Evolutionary conservation across 2,888 invertebrate genomes (phyloP).

Genomic region (Lapara coniferarum): DNA sequence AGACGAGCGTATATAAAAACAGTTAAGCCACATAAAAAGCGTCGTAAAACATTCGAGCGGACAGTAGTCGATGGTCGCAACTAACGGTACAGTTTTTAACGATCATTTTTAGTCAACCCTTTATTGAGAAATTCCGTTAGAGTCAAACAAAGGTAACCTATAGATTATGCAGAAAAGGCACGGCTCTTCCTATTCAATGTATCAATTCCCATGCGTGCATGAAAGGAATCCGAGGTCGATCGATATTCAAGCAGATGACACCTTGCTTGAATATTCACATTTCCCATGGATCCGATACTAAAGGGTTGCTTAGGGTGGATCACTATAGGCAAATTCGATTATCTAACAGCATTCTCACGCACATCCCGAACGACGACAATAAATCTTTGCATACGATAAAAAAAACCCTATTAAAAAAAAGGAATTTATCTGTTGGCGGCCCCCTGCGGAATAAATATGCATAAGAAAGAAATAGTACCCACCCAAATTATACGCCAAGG

Average conservation of each 20-base stretch:
- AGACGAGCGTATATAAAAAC: slow-evolving; percentile 32
- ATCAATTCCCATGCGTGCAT: slow-evolving; percentile 79
- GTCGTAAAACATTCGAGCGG: slow-evolving; percentile 40
- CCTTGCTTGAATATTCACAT: slow-evolving; percentile 83
- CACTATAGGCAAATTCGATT: slow-evolving; percentile 83
- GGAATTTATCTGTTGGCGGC: slow-evolving; percentile 73
- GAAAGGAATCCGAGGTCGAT: slow-evolving; percentile 75
- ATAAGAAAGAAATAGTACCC: slow-evolving; percentile 75
- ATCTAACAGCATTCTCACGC: slow-evolving; percentile 81
- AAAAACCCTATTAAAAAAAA: slow-evolving; percentile 77
- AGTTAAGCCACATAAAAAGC: slow-evolving; percentile 20
- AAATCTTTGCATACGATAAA: slow-evolving; percentile 82
- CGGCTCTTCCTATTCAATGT: slow-evolving; percentile 78
- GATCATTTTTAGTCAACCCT: slow-evolving; percentile 69
- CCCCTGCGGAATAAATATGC: slow-evolving; percentile 69
- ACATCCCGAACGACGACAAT: slow-evolving; percentile 73
- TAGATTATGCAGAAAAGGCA: slow-evolving; percentile 81
- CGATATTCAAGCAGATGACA: slow-evolving; percentile 83
- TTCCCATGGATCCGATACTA: slow-evolving; percentile 77
- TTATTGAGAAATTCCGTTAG: slow-evolving; percentile 71
- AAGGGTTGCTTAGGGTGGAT: slow-evolving; percentile 77
- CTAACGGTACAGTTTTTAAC: slow-evolving; percentile 75
- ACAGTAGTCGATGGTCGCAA: slow-evolving; percentile 58
- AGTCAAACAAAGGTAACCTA: slow-evolving; percentile 61
- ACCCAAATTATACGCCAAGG: slow-evolving; percentile 81